Evolutionary conservation across 2,797 vertebrate genomes (phyloP).

Genomic region (Ptychobarbus kaznakovi): DNA sequence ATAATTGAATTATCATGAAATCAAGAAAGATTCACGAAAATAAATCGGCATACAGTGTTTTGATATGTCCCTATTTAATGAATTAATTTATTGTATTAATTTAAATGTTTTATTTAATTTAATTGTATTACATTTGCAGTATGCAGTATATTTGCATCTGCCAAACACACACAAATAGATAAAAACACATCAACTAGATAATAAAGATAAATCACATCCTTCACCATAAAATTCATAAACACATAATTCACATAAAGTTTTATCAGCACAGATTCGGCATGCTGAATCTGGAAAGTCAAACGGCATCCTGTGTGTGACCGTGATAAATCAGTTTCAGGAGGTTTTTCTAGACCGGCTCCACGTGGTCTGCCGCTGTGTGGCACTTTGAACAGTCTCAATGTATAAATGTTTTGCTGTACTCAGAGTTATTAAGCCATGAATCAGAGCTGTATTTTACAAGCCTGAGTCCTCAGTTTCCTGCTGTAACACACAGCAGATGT

Average conservation of each 20-base stretch:
- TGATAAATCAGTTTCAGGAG: slow-evolving; percentile 49
- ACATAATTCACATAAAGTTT: no score
- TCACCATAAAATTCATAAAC: slow-evolving; percentile 7
- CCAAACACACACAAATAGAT: no score
- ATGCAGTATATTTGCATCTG: no score
- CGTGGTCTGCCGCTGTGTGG: slow-evolving; percentile 49
- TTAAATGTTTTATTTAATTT: no score
- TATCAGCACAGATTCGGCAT: neutral
- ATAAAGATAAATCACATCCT: neutral
- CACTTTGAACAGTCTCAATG: slow-evolving; percentile 71
- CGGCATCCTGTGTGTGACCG: slow-evolving; percentile 24
- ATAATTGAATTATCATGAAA: no score
- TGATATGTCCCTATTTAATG: no score
- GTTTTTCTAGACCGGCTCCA: slow-evolving; percentile 18
- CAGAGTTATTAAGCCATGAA: slow-evolving; percentile 80
- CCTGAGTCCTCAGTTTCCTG: slow-evolving; percentile 73
- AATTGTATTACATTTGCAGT: no score
- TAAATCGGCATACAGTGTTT: no score
- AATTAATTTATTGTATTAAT: no score
- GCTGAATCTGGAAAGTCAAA: neutral
- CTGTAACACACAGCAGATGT: slow-evolving; percentile 79
- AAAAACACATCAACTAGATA: no score
- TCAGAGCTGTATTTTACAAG: slow-evolving; percentile 76
- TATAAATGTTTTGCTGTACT: slow-evolving; percentile 77
- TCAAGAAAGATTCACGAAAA: no score